These are phyloP conservation scores for Eurosta solidaginis DNA, from an alignment of 1,140 invertebrate species.

Conservation along the genomic window DNA sequence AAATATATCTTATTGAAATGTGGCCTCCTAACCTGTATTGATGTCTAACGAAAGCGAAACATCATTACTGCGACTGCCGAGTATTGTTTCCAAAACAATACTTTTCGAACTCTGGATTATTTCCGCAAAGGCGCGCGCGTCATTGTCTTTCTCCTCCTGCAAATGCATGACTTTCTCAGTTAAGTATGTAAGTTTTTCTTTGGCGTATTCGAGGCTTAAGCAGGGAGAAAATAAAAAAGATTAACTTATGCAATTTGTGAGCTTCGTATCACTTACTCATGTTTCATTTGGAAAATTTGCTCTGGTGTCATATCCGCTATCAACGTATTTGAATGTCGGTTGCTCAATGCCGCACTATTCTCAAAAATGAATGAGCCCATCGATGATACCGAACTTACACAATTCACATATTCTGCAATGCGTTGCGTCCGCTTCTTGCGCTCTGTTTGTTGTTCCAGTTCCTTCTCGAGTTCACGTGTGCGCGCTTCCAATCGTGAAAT, in stretches of 20 bases:
- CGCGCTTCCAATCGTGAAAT: constrained; percentile 49
- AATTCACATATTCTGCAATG: constrained; percentile 48
- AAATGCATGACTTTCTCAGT: constrained; percentile 47
- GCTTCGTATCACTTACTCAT: constrained; percentile 6
- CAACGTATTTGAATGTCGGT: not conserved
- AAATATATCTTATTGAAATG: too few species aligned
- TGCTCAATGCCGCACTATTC: constrained; percentile 39
- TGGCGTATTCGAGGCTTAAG: constrained; percentile 49
- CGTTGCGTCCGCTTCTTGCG: constrained; percentile 53
- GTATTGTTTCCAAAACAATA: constrained; percentile 4
- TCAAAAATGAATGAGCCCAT: constrained; percentile 48
- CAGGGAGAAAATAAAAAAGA: not conserved
- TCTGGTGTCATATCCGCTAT: not conserved
- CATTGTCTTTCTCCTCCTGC: constrained; percentile 45
- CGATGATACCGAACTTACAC: constrained; percentile 35
- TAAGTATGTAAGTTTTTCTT: constrained; percentile 52
- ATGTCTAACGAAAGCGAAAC: not conserved
- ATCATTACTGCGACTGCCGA: not conserved
- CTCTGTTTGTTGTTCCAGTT: constrained; percentile 48
- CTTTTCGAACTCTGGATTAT: constrained; percentile 17
- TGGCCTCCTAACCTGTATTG: too few species aligned
- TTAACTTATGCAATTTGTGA: not conserved
- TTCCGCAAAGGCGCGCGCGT: constrained; percentile 46
- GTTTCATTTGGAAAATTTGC: not conserved
- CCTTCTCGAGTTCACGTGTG: constrained; percentile 49